These are phyloP conservation scores for Lepisosteus oculatus DNA, from an alignment of 2,113 vertebrate species.

Conservation along the genomic window DNA sequence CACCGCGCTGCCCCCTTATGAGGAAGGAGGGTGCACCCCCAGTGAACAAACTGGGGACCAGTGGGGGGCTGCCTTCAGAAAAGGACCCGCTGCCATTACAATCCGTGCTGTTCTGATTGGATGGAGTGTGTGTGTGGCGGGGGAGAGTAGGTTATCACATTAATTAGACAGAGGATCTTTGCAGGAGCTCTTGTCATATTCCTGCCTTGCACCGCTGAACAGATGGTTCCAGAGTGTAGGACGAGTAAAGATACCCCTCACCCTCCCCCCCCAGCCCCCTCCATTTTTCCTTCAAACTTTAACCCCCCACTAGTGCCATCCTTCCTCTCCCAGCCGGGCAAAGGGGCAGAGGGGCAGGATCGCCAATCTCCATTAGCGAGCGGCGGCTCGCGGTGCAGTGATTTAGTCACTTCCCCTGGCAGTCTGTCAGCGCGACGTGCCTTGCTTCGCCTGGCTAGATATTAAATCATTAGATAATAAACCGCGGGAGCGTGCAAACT, in stretches of 20 bases:
- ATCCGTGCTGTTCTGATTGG: background rate
- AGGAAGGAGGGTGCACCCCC: background rate
- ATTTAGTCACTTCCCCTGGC: slow-evolving; percentile 76
- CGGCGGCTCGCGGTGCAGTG: slow-evolving; percentile 77
- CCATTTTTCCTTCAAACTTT: background rate
- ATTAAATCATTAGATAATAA: slow-evolving; percentile 84
- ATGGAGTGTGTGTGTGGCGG: background rate
- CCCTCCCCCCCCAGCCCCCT: background rate
- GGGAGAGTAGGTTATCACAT: slow-evolving; percentile 27
- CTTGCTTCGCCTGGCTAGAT: slow-evolving; percentile 73
- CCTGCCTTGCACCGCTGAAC: slow-evolving; percentile 31
- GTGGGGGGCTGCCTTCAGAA: too few relatives aligned
- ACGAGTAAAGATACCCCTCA: slow-evolving; percentile 22
- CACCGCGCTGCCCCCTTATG: background rate
- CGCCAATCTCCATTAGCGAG: slow-evolving; percentile 61
- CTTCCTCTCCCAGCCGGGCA: slow-evolving; percentile 19
- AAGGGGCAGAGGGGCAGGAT: slow-evolving; percentile 67
- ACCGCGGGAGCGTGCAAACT: slow-evolving; percentile 68
- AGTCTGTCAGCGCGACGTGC: slow-evolving; percentile 73
- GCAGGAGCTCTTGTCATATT: slow-evolving; percentile 15
- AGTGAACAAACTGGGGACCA: background rate
- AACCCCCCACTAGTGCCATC: background rate
- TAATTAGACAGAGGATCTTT: slow-evolving; percentile 37
- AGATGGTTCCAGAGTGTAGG: slow-evolving; percentile 30
- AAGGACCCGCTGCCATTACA: background rate